Evolutionary conservation across 2,797 vertebrate species (phyloP).

Genomic region (Semotilus atromaculatus): DNA sequence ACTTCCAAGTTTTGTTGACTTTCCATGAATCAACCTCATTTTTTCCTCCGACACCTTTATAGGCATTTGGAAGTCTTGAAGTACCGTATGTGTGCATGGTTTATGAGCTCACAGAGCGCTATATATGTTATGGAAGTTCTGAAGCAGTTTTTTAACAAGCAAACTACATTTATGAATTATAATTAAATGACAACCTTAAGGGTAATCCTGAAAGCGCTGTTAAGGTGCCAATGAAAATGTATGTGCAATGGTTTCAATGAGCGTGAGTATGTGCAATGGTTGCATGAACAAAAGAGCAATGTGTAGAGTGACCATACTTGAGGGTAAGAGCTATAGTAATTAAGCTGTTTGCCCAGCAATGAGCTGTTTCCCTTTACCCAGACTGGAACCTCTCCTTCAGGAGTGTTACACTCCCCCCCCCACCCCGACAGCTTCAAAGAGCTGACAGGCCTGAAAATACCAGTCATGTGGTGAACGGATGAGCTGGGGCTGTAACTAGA

Average conservation of each 20-base stretch:
- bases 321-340: constrained; percentile 48
- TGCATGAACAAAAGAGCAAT: constrained; percentile 51
- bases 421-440: constrained; percentile 81
- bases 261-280: constrained; percentile 14
- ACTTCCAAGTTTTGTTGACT: constrained; percentile 52
- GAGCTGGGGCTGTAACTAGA: constrained; percentile 69
- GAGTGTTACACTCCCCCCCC: constrained; percentile 74
- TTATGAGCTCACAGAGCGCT: constrained; percentile 35
- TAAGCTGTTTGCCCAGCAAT: constrained; percentile 49
- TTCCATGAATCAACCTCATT: constrained; percentile 49
- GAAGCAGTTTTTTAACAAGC: constrained; percentile 28
- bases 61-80: not conserved
- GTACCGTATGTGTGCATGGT: constrained; percentile 37
- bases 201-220: constrained; percentile 25
- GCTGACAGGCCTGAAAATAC: constrained; percentile 79
- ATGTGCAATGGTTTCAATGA: constrained; percentile 39
- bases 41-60: constrained; percentile 47
- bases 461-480: constrained; percentile 70
- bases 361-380: constrained; percentile 37
- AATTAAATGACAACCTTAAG: constrained; percentile 39
- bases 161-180: constrained; percentile 48
- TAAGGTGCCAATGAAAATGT: constrained; percentile 53
- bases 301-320: constrained; percentile 27
- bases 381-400: constrained; percentile 66
- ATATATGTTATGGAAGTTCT: constrained; percentile 42